These are phyloP conservation scores for Dicerorhinus sumatrensis DNA, from an alignment of 2,113 vertebrate genomes.

Conservation along the genomic window DNA sequence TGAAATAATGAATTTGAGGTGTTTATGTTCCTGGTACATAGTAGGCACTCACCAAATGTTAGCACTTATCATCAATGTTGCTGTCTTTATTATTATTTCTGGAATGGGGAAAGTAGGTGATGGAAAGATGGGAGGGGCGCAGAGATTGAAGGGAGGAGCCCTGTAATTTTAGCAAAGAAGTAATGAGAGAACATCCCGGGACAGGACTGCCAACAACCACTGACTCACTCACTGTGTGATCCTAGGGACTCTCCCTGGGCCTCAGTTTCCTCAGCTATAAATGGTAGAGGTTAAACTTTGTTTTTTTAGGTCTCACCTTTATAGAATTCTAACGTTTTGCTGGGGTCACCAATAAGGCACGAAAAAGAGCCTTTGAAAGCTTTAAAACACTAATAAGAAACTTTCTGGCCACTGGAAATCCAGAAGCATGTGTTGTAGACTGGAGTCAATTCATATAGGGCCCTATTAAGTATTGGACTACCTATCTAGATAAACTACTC, in stretches of 20 bases:
- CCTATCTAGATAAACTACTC: background rate
- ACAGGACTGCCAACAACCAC: background rate
- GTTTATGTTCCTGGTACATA: background rate
- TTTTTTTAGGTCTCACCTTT: background rate
- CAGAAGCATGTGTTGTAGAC: background rate
- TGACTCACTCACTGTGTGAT: background rate
- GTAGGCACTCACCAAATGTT: background rate
- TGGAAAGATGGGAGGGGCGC: background rate
- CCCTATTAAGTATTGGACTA: background rate
- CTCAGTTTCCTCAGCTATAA: background rate
- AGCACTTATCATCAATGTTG: background rate
- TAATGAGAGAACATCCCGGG: background rate
- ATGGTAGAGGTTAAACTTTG: background rate
- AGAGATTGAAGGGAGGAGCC: background rate
- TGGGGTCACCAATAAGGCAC: background rate
- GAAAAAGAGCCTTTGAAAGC: background rate
- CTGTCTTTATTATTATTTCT: background rate
- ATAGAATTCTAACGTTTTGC: background rate
- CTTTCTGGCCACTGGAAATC: background rate
- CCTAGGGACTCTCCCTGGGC: background rate
- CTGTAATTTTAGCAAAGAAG: background rate
- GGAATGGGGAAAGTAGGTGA: background rate
- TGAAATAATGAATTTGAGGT: background rate
- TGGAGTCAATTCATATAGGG: background rate
- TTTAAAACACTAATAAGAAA: background rate